Evolutionary conservation across 2,888 invertebrate species (phyloP), one percentile per base, ranked within the genome.

Genomic region (Vandiemenella viatica): DNA sequence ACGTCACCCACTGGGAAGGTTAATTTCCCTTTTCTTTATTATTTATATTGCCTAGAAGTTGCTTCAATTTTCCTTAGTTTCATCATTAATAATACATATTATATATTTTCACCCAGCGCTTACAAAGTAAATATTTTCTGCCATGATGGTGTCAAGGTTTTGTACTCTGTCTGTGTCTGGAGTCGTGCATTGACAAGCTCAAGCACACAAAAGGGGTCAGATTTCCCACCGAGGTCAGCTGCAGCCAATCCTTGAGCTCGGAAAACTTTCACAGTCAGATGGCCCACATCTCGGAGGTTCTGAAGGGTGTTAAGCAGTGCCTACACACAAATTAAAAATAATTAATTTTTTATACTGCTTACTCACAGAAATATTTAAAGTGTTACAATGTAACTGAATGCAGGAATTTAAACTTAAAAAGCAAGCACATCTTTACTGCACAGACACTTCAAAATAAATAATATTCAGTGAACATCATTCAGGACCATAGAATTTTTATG

Each of bases 161-260:
- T 96, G 67, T 98, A 98, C 67, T 97, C 96, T 0, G 98, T 98
- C 65, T 97, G 95, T 0, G 98, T 98, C 67, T 97, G 96, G 26
- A 97, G 71, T 45, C 97, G 77, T 1, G 92, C 80, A 64, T 98
- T 98, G 13, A 91, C 88, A 54, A 98, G 71, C 64, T 97, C 96
- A 17, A 98, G 66, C 0, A 98, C 96, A 67, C 95, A 96, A 68
- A 97, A 98, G 0, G 98, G 98, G 68, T 98, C 98, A 43, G 95
- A 95, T 65, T 97, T 97, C 2, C 96, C 96, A 1, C 95, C 95
- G 37, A 97, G 72, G 65, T 98, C 97, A 0, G 96, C 95, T 0
- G 96, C 86, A 0, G 88, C 89, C 20, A 98, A 71, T 1, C 92
- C 93, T 58, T 77, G 75, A 7, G 81, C 82, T 62, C 74, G 71